Conservation (phyloP, 2,888 invertebrate species). For the Tuberolachnus salignus region DNA sequence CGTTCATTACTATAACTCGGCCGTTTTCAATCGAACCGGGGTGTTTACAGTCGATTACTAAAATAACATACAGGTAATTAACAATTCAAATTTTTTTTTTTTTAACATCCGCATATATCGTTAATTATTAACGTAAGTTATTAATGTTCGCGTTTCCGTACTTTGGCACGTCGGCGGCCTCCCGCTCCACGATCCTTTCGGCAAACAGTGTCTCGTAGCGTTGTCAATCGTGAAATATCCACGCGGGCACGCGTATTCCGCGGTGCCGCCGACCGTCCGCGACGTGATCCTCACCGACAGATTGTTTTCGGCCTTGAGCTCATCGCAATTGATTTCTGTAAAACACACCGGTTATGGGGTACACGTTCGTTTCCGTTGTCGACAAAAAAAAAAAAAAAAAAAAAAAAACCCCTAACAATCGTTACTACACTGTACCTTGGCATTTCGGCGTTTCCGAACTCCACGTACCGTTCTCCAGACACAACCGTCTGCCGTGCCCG, state of each 20-base stretch:
- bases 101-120: too few relatives aligned
- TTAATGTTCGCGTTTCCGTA: too few relatives aligned
- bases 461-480: conserved; percentile 90
- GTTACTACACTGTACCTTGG: conserved; percentile 67
- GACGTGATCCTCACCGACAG: conserved; percentile 68
- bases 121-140: too few relatives aligned
- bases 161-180: conserved; percentile 79
- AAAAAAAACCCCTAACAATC: too few relatives aligned
- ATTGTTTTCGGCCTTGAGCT: conserved; percentile 69
- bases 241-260: conserved; percentile 81
- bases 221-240: conserved; percentile 82
- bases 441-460: conserved; percentile 83
- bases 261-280: conserved; percentile 78
- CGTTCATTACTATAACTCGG: conserved; percentile 82
- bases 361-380: background rate
- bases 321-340: conserved; percentile 78
- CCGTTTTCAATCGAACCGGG: conserved; percentile 83
- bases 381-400: too few relatives aligned
- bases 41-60: conserved; percentile 84
- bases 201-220: conserved; percentile 75
- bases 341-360: conserved; percentile 53
- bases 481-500: conserved; percentile 81
- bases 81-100: background rate
- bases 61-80: conserved; percentile 58
- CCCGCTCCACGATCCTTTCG: conserved; percentile 83